Evolutionary conservation across 2,113 vertebrate genomes (phyloP).

Genomic region (Polypterus bichir): DNA sequence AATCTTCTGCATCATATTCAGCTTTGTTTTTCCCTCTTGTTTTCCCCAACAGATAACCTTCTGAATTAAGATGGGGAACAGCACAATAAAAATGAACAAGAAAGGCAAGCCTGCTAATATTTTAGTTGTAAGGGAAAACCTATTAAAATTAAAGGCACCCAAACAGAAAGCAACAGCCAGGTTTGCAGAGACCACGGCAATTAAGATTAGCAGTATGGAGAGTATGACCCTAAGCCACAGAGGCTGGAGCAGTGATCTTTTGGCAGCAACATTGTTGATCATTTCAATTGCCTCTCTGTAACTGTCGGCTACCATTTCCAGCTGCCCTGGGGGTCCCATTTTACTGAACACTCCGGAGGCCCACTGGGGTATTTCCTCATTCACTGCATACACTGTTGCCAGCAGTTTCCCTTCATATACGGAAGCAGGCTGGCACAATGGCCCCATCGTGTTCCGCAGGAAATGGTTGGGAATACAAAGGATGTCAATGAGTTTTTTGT

Average conservation of each 20-base stretch:
- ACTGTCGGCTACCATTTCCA: slow-evolving; percentile 26
- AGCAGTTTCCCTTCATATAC: slow-evolving; percentile 40
- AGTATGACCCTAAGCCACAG: slow-evolving; percentile 8
- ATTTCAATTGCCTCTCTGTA: slow-evolving; percentile 27
- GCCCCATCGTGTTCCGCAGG: slow-evolving; percentile 22
- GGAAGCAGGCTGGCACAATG: slow-evolving; percentile 25
- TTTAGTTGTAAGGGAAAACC: slow-evolving; percentile 1
- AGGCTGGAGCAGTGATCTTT: slow-evolving; percentile 18
- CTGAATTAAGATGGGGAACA: not conserved
- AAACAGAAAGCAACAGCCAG: fast-evolving
- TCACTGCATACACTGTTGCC: slow-evolving; percentile 26
- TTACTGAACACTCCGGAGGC: slow-evolving; percentile 32
- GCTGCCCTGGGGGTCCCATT: slow-evolving; percentile 30
- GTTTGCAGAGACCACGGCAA: not conserved
- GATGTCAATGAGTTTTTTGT: slow-evolving; percentile 28
- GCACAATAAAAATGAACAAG: fast-evolving
- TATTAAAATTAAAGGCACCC: not conserved
- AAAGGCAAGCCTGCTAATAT: not conserved
- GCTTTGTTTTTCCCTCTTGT: slow-evolving; percentile 18
- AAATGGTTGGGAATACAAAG: slow-evolving; percentile 26
- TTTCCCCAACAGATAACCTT: slow-evolving; percentile 14
- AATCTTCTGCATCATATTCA: slow-evolving; percentile 19
- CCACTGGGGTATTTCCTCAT: slow-evolving; percentile 27
- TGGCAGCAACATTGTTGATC: slow-evolving; percentile 25
- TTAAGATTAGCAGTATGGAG: not conserved